Evolutionary conservation across 2,797 vertebrate genomes (phyloP), one percentile per base, ranked within the genome.

Genomic region (Rallus crepitans): DNA sequence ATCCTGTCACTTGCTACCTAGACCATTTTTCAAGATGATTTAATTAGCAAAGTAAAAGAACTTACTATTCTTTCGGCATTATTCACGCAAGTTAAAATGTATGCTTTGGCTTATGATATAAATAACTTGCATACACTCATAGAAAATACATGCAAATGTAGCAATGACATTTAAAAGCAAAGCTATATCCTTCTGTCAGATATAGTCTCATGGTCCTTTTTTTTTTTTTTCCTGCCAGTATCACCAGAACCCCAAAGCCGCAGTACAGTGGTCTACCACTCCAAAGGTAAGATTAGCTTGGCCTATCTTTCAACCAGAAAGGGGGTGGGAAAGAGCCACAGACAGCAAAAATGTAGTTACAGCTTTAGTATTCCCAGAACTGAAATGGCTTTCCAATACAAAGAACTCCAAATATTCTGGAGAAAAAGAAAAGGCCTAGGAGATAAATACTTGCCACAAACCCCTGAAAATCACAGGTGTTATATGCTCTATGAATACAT

Each of bases 41-140:
- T 97, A 97, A 98, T 98, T 98, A 97, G 93, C 94, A 91, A 97
- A 98, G 96, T 93, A 95, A 94, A 96, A 96, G 87, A 93, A 82
- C 91, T 77, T 97, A 83, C 89, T 94, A 93, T 95, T 94, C 77
- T 93, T 85, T 91, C 37, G 21, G 57, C 56, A 82, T 94, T 94
- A 89, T 97, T 97, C 93, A 92, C 59, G 52, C 78, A 86, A 96
- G 91, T 94, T 88, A 93, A 97, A 97, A 90, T 83, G 80, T 57
- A 70, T 56, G 42, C 65, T 39, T 94, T 96, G 94, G 87, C 88
- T 93, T 81, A 79, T 88, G 94, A 95, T 94, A 97, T 93, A 97
- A 97, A 96, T 97, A 97, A 96, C 86, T 95, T 80, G 15, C 77
- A 60, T 73, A 50, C 45, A 79, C 65, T 73, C 37, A 47, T 68